Base-by-base conservation (phyloP, 2,888 invertebrate genomes). In the Polydrusus tereticollis region DNA sequence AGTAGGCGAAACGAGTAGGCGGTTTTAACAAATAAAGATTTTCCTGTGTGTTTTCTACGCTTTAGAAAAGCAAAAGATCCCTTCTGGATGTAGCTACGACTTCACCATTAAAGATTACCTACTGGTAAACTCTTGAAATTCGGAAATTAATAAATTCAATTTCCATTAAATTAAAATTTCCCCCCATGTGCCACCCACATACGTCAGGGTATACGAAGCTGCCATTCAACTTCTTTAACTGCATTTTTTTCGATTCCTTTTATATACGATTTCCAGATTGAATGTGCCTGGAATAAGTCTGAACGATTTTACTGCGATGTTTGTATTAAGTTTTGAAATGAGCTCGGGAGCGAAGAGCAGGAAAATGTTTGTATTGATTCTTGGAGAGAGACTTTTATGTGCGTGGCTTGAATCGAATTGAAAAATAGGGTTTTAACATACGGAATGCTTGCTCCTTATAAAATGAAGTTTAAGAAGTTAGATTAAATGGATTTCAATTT, bases 361-460 rank as follows among this genome's bases (percentile, higher is more conserved):
- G 72, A 68, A 68, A 69, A 73, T 73, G 69, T 73, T 73, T 73
- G 73, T 73, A 73, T 73, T 73, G 73, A 73, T 73, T 65, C 62
- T 55, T 50, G 50, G 18, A 55, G 66, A 71, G 58, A 52, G 72
- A 71, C 60, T 66, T 66, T 71, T 71, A 66, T 71, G 67, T 72
- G 67, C 67, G 72, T 72, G 72, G 72, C 71, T 41, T 64, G 57
- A 66, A 66, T 50, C 50, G 59, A 66, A 71, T 71, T 65, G 71
- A 66, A 71, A 71, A 71, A 71, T 71, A 65, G 71, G 70, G 65
- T 63, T 70, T 70, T 70, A 70, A 70, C 71, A 71, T 71, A 71
- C 71, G 71, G 50, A 71, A 59, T 58, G 63, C 64, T 58, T 70
- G 64, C 70, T 65, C 55, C 65, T 71, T 66, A 71, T 65, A 71